Evolutionary conservation across 2,113 vertebrate genomes (phyloP), one percentile per base, ranked within the genome.

Genomic region (Pogonocichla stellata): DNA sequence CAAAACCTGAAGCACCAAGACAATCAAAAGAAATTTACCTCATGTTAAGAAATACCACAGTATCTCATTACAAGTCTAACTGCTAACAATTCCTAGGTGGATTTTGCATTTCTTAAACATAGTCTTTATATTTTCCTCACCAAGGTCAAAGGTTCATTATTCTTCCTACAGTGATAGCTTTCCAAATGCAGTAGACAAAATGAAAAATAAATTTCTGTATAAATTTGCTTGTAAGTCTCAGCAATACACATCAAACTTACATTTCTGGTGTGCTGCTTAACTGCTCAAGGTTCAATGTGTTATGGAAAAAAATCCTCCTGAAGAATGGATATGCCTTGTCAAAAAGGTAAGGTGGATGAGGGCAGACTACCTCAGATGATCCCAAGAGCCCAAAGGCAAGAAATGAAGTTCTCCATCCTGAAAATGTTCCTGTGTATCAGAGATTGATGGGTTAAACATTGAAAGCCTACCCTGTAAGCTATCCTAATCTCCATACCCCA

Each of bases 321-420:
- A 87, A 64, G 73, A 84, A 71, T 19, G 26, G 56, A 56, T 74
- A 20, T 8, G 64, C 15, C 58, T 88, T 72, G 47, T 54, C 70
- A 57, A 80, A 54, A 56, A 69, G 40, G 5, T n/a, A 62, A 51
- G 0, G 12, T 56, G 31, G 64, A 64, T 81, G 54, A 48, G 6
- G 26, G 50, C 47, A 45, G 53, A n/a, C 40, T 61, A 40, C 14
- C 40, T 97, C 92, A 97, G 80, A 94, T 26, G 47, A 88, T 80
- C 6, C 42, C 62, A 83, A 70, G 71, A 88, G 88, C 24, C 60
- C 90, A 71, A n/a, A 56, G 40, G 58, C 34, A 77, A 80, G 60
- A 90, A 88, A 66, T 1, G 0, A 34, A 62, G 38, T 5, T 70
- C 64, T 80, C 42, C 94, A 97, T 96, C 58, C 58, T 88, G 75